Evolutionary conservation across 2,888 invertebrate genomes (phyloP), one percentile per base, ranked within the genome.

Genomic region (Chrysodeixis includens): DNA sequence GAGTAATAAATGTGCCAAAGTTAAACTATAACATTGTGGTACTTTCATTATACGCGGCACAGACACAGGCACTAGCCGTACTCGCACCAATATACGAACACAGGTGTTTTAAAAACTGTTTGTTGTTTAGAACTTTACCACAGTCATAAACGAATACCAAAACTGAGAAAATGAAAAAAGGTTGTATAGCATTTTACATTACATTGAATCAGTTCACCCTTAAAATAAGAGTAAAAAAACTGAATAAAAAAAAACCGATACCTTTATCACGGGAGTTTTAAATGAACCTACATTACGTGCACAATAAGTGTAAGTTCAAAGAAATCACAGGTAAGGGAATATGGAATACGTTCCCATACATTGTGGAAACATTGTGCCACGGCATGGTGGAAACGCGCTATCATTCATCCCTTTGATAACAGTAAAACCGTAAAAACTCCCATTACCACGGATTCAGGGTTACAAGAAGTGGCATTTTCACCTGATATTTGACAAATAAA

Each of bases 361-460:
- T 22, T 44, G n/a, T 56, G 53, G 44, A 44, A 26, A 71, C 61
- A 59, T 71, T 70, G 18, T 53, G 30, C n/a, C 49, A 18, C 30
- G 20, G 20, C 30, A 30, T 61, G 52, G 51, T 61, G 52, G 30
- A 52, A 20, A 53, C 32, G 60, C 20, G 20, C 46, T 9, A 59
- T 68, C 55, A 65, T 59, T 68, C 63, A 61, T 68, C 40, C 51
- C 49, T 40, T 56, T 67, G 62, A 76, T 77, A 69, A 70, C 68
- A 60, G 66, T 20, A 60, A 22, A 61, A 62, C 52, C 74, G 59
- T 76, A 77, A 74, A 76, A 73, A 55, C 46, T 61, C n/a, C 62
- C 56, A 69, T 77, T 66, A 62, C 56, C 32, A 66, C 61, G 52
- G 60, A 30, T 32, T 30, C 55, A 44, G 52, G 51, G 59, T 52